phyloP scores from a whole-genome alignment of 2,797 vertebrate species.

The Sebastes matsubarae region DNA sequence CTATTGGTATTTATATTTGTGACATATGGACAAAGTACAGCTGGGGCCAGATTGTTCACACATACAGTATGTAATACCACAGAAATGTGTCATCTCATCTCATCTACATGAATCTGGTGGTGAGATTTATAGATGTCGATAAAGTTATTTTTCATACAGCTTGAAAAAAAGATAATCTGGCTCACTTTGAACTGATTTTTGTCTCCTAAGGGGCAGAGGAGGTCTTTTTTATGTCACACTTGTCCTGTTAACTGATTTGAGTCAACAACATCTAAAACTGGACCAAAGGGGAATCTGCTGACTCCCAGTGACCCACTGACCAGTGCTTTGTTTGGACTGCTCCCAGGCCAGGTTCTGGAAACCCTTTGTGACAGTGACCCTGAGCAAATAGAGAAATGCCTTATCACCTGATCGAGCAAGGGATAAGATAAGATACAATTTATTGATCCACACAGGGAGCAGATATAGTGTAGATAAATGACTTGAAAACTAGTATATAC shows the following conservation, averaged over 20 bases:
- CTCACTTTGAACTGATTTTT: not conserved
- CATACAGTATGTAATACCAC: not conserved
- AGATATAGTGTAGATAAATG: not conserved
- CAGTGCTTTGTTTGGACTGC: conserved; percentile 7
- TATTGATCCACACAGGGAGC: not conserved
- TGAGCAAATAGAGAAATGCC: not conserved
- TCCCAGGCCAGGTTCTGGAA: not conserved
- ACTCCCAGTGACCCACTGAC: conserved; percentile 15
- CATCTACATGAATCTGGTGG: not conserved
- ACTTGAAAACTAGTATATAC: not conserved
- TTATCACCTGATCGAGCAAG: not conserved
- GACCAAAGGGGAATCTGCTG: conserved; percentile 26
- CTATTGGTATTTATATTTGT: too few species aligned
- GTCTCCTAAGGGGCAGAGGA: not conserved
- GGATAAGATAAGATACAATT: not conserved
- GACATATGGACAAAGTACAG: too few species aligned
- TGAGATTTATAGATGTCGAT: not conserved
- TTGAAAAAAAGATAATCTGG: not conserved
- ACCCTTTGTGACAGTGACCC: not conserved
- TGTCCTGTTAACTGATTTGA: not conserved
- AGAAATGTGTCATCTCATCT: not conserved
- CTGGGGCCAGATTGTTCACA: too few species aligned
- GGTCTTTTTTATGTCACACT: not conserved
- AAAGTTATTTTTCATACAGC: not conserved
- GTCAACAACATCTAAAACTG: conserved; percentile 15